A percentile compares a stretch with the other conserved stretches of the same genome.
phyloP scores from a whole-genome alignment of 2,113 vertebrate species.

The Perca schrenkii region DNA sequence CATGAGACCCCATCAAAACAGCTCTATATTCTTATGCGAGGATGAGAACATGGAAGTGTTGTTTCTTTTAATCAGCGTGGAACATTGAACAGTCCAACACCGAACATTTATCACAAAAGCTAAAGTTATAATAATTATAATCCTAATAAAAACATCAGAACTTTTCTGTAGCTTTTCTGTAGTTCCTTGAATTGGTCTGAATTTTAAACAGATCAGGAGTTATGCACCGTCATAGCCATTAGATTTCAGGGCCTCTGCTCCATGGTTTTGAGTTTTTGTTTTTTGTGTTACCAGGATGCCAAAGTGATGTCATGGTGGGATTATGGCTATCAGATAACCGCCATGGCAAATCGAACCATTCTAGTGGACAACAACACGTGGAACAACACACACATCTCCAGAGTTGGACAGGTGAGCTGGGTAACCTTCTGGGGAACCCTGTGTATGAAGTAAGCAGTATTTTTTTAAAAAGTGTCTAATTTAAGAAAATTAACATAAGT shows the following conservation, averaged over 20 bases:
- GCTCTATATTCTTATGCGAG: no score
- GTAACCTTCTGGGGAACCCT: not conserved
- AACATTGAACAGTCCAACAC: no score
- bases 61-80: no score
- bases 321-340: constrained; percentile 98
- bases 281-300: constrained; percentile 87
- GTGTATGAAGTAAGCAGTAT: not conserved
- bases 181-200: not conserved
- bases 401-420: constrained; percentile 93
- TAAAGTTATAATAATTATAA: no score
- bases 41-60: no score
- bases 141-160: no score
- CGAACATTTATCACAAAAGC: no score
- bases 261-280: not conserved
- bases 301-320: constrained; percentile 99
- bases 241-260: not conserved
- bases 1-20: no score
- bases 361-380: constrained; percentile 99
- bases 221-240: not conserved
- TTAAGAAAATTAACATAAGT: no score
- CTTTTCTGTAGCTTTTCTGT: no score
- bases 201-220: not conserved
- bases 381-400: constrained; percentile 99
- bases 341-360: constrained; percentile 99
- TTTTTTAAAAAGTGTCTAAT: no score